Percentiles rank a stretch among this genome's conserved stretches.
Evolutionary conservation across 2,797 vertebrate genomes (phyloP).

Genomic region (Sebastolobus alascanus): DNA sequence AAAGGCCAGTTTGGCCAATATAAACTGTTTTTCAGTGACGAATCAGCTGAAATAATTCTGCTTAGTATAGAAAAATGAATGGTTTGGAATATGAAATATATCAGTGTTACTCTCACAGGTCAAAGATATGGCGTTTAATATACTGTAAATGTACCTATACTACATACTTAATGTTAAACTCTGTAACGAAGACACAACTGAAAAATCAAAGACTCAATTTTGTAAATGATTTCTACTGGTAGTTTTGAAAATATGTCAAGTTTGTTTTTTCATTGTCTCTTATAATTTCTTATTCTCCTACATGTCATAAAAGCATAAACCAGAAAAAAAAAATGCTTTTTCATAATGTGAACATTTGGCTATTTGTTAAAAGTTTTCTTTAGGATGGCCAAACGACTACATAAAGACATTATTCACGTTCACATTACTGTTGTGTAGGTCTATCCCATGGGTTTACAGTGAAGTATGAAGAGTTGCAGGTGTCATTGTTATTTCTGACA

Average conservation of each 20-base stretch:
- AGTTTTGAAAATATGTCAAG: constrained; percentile 61
- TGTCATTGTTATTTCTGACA: constrained; percentile 45
- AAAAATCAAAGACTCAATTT: constrained; percentile 69
- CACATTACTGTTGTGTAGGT: constrained; percentile 66
- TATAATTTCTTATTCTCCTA: constrained; percentile 66
- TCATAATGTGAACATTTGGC: constrained; percentile 47
- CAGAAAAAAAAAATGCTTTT: constrained; percentile 59
- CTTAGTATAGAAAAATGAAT: constrained; percentile 72
- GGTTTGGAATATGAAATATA: constrained; percentile 68
- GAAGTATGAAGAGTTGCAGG: constrained; percentile 50
- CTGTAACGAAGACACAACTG: constrained; percentile 63
- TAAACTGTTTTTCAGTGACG: constrained; percentile 45
- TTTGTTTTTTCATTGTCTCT: constrained; percentile 72
- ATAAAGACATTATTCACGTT: constrained; percentile 40
- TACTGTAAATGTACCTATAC: constrained; percentile 75
- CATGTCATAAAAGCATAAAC: constrained; percentile 47
- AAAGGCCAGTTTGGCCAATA: constrained; percentile 43
- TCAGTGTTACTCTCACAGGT: constrained; percentile 70
- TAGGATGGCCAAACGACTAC: constrained; percentile 21
- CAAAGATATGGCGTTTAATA: constrained; percentile 66
- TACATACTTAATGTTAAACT: constrained; percentile 72
- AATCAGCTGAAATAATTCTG: constrained; percentile 60
- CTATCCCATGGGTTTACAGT: constrained; percentile 56
- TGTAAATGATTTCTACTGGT: constrained; percentile 78
- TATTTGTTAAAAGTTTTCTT: constrained; percentile 46